Base-by-base conservation (phyloP, 2,113 vertebrate species). In the Alethe diademata region DNA sequence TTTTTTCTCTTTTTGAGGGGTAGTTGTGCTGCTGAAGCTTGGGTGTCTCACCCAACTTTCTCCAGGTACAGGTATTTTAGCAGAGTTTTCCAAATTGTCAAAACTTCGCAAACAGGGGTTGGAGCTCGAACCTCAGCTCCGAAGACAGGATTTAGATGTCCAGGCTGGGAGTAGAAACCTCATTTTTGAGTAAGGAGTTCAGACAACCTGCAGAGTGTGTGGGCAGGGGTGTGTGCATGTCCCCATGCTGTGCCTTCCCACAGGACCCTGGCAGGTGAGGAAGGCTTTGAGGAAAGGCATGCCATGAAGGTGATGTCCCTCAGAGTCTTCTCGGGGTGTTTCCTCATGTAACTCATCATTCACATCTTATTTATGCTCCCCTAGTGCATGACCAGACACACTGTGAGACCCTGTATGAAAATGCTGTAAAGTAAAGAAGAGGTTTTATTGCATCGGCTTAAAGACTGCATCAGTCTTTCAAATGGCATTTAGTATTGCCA, bases 381-480 rank as follows among this genome's bases (percentile, higher is more conserved):
- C 83, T 66, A 7, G 86, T 36, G 69, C 56, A 18, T 33, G 79
- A 78, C 72, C 79, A 88, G 70, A 78, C 35, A 2, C 40, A 54
- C 90, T 42, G 20, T 58, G 83, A 93, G 74, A 50, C 72, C 91
- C 84, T 0, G 0, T 87, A 95, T 88, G 95, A 95, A 94, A 96
- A 96, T 86, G 94, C 92, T 74, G 54, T 85, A 74, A 95, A 96
- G 54, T 45, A 60, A 80, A 85, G 62, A 83, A 86, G 85, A 87
- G 83, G 12, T 87, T 95, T 83, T 88, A 89, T 62, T 79, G 76
- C 76, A 35, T 62, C 0, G 1, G 72, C 78, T 94, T 94, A 92
- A 91, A 88, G 96, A 79, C 88, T 88, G 74, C 94, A 95, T 95
- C 76, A 93, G 74, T 97, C 96, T 96, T 94, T 93, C 88, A 92